Evolutionary conservation across 1,140 invertebrate species (phyloP), one percentile per base, ranked within the genome.

Genomic region (Drosophila tsacasi): DNA sequence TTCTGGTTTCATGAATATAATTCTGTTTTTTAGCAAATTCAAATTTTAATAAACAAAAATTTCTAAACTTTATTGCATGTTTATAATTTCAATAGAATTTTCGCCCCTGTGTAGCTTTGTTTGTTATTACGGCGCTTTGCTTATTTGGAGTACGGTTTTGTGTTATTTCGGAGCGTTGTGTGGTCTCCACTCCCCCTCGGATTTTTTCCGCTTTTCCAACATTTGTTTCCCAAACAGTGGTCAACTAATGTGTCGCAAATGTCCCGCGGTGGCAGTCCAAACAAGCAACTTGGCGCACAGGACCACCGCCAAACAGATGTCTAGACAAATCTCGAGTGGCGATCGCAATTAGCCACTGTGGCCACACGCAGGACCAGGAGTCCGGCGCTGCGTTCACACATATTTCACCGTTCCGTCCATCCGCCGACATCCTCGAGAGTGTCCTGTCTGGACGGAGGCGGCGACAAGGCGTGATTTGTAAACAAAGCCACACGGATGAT

Each of bases 71-170:
- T 15, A 42, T n/a, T 30, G 2, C 1, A 19, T 40, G 7, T 40
- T 2, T 15, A 2, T n/a, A 0, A 5, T 27, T 37, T 54, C 2
- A 0, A 19, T 46, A 0, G 0, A 23, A 5, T 10, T n/a, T 40
- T 42, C 54, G 3, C 17, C 12, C 19, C 21, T n/a, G 63, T 69
- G 66, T 35, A 35, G 1, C 37, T 39, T 17, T 80, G 76, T 71
- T 78, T 85, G 82, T 85, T 85, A 69, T 72, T 80, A 55, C 12
- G 10, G 59, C 54, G 52, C 40, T 52, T 83, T 79, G 81, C 81
- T 79, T 84, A 84, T 84, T 83, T 83, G 76, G 81, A 83, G 79
- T 83, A 82, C 57, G 80, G 75, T 83, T 83, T 57, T 76, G 57
- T 52, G 30, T 59, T 74, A 69, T 66, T 69, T 68, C 49, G 59